Percentiles rank a stretch among this genome's conserved stretches.
Conservation (phyloP, 30 jellyfish, hydroid and myxozoan genomes). For the Phacellophora camtschatica region DNA sequence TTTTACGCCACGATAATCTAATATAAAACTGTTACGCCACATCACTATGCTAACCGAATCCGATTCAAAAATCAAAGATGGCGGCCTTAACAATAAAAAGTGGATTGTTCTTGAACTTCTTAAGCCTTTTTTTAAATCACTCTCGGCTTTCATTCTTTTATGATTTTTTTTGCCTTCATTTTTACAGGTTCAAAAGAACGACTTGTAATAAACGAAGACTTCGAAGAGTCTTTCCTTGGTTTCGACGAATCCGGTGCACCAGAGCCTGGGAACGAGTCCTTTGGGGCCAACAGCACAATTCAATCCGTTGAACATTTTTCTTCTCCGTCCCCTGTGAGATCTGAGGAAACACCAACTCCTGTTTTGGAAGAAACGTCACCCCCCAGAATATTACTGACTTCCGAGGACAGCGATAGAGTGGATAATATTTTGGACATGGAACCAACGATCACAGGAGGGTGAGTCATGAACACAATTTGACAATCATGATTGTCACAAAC, state of each 20-base stretch:
- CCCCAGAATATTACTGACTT: constrained; percentile 25
- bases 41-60: too few species aligned
- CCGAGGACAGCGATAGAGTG: constrained; percentile 9
- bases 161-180: neutral
- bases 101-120: too few species aligned
- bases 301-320: neutral
- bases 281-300: constrained; percentile 10
- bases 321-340: constrained; percentile 13
- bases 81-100: too few species aligned
- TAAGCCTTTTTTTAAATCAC: too few species aligned
- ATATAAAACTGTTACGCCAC: too few species aligned
- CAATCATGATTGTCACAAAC: too few species aligned
- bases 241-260: constrained; percentile 67
- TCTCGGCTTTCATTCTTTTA: neutral
- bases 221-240: constrained; percentile 90
- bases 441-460: constrained; percentile 61
- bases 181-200: constrained; percentile 67
- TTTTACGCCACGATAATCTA: too few species aligned
- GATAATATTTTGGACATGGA: constrained; percentile 21
- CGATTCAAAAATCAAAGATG: too few species aligned
- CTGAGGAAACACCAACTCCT: constrained; percentile 15
- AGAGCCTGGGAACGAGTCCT: constrained; percentile 31
- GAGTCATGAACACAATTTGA: too few species aligned
- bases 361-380: constrained; percentile 24
- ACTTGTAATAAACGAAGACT: constrained; percentile 69